A percentile compares a stretch with the other conserved stretches of the same genome.
Conservation (phyloP, 2,797 vertebrate species). For the Cyclopterus lumpus region DNA sequence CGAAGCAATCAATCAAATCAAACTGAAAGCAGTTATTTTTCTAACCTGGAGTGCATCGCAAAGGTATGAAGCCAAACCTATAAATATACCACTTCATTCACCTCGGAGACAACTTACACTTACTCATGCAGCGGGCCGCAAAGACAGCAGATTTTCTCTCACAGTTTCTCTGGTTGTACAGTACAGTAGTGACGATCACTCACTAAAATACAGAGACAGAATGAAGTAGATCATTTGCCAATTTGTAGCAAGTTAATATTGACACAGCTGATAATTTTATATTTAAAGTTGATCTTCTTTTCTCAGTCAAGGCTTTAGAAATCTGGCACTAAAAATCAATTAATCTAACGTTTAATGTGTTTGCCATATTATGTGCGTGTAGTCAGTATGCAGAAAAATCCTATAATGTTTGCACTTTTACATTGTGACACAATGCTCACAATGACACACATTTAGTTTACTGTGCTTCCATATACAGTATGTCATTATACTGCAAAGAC, state of each 20-base stretch:
- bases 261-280: neutral
- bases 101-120: conserved; percentile 59
- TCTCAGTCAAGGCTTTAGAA: neutral
- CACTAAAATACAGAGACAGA: neutral
- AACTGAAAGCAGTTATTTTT: conserved; percentile 85
- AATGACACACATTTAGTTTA: neutral
- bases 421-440: neutral
- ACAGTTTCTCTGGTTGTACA: conserved; percentile 7
- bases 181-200: neutral
- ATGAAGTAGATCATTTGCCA: neutral
- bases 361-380: neutral
- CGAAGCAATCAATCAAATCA: conserved; percentile 83
- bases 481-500: neutral
- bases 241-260: neutral
- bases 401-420: neutral
- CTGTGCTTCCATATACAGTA: neutral
- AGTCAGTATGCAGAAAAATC: neutral
- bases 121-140: conserved; percentile 40
- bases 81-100: conserved; percentile 76
- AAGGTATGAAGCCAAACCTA: conserved; percentile 78
- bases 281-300: neutral
- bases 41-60: conserved; percentile 76
- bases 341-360: neutral
- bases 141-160: conserved; percentile 23
- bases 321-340: neutral